Base-by-base conservation (phyloP, 2,797 vertebrate species). In the Lophius americanus region DNA sequence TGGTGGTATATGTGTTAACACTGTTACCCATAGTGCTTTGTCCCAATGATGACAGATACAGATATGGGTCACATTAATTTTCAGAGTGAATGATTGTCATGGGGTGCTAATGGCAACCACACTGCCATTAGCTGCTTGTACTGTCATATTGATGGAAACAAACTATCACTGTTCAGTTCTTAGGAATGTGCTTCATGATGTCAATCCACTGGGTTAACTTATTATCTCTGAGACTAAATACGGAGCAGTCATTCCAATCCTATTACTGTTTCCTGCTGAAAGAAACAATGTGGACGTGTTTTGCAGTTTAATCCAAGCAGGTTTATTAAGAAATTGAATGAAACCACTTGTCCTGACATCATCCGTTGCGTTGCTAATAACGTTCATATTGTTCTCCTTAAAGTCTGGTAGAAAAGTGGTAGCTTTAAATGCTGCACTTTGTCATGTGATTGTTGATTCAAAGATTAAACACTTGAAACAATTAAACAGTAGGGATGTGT, bases 111-210 rank as follows among this genome's bases (percentile, higher is more conserved):
- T 41, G 68, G 61, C 38, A 9, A 64, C 51, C 57, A 51, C 60
- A 14, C 61, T 63, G 49, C 36, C 50, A 74, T 83, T 72, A 83
- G 69, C 54, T 64, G 52, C 41, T 80, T 69, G 78, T 73, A 64
- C 64, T 47, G 58, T 82, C 71, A 60, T 57, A 70, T 50, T 23
- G 12, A 6, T 56, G 48, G 39, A 65, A 76, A 78, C 67, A 87
- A 61, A 56, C 61, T 62, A 35, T 7, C 70, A 64, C 54, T 83
- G 77, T 82, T 70, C 38, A 48, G 41, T 13, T 11, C 41, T 48
- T 46, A 36, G 63, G 70, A 83, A 87, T 81, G 65, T 63, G 73
- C 46, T 58, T 61, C 50, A 60, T 50, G 51, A 13, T 48, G 76
- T 75, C 67, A 14, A 11, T 68, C 60, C 61, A 63, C n/a, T 10